A percentile compares a stretch with the other conserved stretches of the same genome.
These are phyloP conservation scores for Proisotoma minuta DNA, from an alignment of 2,888 invertebrate genomes.

Conservation along the genomic window DNA sequence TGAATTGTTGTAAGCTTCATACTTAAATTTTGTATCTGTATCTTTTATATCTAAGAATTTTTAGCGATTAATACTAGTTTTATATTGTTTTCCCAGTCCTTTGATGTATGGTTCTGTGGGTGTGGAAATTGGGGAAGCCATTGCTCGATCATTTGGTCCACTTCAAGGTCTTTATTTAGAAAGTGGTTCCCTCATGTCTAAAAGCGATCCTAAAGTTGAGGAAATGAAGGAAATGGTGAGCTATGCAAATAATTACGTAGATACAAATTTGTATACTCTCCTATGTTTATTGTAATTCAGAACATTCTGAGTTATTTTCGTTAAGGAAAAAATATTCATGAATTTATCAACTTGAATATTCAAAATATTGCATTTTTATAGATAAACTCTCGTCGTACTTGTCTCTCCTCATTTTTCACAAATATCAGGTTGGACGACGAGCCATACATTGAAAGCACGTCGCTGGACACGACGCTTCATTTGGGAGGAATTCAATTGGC, in stretches of 20 bases:
- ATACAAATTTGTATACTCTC: too few relatives aligned
- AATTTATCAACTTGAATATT: too few relatives aligned
- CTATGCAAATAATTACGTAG: not conserved
- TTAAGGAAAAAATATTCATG: too few relatives aligned
- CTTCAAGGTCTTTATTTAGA: constrained; percentile 52
- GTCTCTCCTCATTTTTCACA: constrained; percentile 40
- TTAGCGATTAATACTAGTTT: not conserved
- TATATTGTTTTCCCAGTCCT: constrained; percentile 50
- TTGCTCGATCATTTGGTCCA: constrained; percentile 53
- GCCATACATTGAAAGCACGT: constrained; percentile 43
- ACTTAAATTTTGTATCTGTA: not conserved
- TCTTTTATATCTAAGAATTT: not conserved
- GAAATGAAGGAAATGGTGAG: constrained; percentile 32
- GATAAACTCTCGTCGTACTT: constrained; percentile 41
- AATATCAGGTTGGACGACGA: constrained; percentile 44
- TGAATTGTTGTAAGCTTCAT: constrained; percentile 34
- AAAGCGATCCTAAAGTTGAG: constrained; percentile 49
- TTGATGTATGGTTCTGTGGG: constrained; percentile 53
- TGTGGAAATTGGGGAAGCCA: constrained; percentile 53
- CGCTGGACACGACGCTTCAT: constrained; percentile 45
- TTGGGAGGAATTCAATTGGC: constrained; percentile 45
- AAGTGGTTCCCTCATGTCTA: constrained; percentile 52
- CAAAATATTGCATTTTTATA: constrained; percentile 6
- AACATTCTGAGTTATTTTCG: too few relatives aligned
- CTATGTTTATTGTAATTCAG: too few relatives aligned